Percentiles rank a stretch among this genome's conserved stretches.
phyloP scores from a whole-genome alignment of 1,140 invertebrate genomes.

The Leptopilina clavipes region DNA sequence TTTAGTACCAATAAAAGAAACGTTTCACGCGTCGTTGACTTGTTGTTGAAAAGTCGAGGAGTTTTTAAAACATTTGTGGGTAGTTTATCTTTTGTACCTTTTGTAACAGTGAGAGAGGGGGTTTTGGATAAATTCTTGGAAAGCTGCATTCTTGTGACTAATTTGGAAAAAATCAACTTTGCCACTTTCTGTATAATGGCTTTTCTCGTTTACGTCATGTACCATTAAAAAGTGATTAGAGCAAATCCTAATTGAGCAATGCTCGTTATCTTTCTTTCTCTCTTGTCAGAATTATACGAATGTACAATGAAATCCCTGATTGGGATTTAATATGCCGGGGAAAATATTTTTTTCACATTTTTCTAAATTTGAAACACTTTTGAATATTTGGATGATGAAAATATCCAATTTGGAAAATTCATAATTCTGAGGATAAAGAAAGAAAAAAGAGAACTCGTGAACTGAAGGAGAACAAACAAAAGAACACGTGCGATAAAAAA shows the following conservation, averaged over 20 bases:
- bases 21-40: conserved; percentile 18
- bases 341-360: neutral
- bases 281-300: conserved; percentile 4
- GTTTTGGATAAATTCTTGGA: neutral
- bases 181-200: neutral
- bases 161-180: conserved; percentile 16
- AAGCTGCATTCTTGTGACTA: neutral
- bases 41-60: conserved; percentile 1
- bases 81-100: conserved; percentile 7
- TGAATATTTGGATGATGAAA: too few species aligned
- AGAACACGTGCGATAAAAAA: conserved; percentile 16
- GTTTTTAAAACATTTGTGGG: neutral
- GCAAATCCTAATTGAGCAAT: conserved; percentile 19
- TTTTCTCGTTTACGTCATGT: conserved; percentile 15
- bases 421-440: too few species aligned
- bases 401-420: too few species aligned
- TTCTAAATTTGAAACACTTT: too few species aligned
- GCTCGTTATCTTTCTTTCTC: conserved; percentile 7
- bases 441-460: too few species aligned
- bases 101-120: neutral
- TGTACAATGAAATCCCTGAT: conserved; percentile 3
- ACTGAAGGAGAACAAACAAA: neutral
- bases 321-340: neutral
- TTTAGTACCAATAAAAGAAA: conserved; percentile 15
- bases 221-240: conserved; percentile 16